Conservation (phyloP, 2,797 vertebrate species). For the Ctenopoma kingsleyae region DNA sequence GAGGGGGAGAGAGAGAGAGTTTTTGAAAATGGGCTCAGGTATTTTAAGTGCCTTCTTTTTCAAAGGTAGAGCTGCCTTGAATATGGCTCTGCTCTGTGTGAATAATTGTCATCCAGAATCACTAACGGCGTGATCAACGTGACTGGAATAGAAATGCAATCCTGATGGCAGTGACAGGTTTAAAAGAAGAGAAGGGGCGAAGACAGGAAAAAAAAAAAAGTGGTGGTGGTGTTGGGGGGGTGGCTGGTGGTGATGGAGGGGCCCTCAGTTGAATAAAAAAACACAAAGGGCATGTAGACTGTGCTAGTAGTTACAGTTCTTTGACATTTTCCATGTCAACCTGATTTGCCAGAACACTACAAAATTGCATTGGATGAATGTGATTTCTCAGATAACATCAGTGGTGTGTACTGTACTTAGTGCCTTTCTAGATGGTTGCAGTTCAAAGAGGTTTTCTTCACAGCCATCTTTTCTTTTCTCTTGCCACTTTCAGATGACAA, state of each 20-base stretch:
- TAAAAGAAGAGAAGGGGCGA: constrained; percentile 75
- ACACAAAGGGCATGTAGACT: constrained; percentile 78
- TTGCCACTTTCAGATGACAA: constrained; percentile 39
- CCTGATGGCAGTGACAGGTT: constrained; percentile 83
- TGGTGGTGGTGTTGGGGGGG: background rate
- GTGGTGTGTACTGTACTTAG: constrained; percentile 63
- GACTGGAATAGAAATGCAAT: constrained; percentile 84
- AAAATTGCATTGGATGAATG: constrained; percentile 79
- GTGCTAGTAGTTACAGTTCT: constrained; percentile 77
- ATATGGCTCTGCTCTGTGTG: constrained; percentile 79
- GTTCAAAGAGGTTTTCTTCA: constrained; percentile 63
- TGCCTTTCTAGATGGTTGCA: constrained; percentile 59
- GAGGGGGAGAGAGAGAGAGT: constrained; percentile 20
- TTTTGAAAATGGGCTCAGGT: constrained; percentile 68
- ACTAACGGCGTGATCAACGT: constrained; percentile 85
- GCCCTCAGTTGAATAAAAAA: constrained; percentile 54
- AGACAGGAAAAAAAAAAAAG: constrained; percentile 22
- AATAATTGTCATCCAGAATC: constrained; percentile 88
- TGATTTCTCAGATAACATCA: constrained; percentile 78
- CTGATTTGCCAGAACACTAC: constrained; percentile 81
- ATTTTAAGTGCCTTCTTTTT: constrained; percentile 81
- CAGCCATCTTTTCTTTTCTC: constrained; percentile 6
- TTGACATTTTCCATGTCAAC: constrained; percentile 83
- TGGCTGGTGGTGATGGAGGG: constrained; percentile 19
- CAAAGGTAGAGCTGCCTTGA: constrained; percentile 77